Percentiles rank a stretch among this genome's conserved stretches.
These are phyloP conservation scores for Saccostrea cuccullata DNA, from an alignment of 1,140 invertebrate genomes.

Conservation along the genomic window DNA sequence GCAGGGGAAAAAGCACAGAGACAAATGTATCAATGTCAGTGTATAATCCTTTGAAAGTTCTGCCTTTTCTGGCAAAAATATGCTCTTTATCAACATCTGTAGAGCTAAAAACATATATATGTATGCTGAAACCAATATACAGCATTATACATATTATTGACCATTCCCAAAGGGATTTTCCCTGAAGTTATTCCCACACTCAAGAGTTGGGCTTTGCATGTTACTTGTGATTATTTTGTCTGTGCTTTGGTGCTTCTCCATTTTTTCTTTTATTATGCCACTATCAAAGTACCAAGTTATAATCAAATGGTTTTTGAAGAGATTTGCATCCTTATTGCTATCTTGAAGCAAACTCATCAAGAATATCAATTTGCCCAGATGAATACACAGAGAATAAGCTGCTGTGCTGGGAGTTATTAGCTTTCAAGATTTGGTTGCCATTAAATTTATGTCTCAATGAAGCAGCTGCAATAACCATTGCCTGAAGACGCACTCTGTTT, in stretches of 20 bases:
- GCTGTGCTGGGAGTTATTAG: slow-evolving; percentile 34
- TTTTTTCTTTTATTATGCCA: slow-evolving; percentile 29
- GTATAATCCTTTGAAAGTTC: neutral
- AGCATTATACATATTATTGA: slow-evolving; percentile 28
- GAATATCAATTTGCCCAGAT: slow-evolving; percentile 39
- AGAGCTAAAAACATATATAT: neutral
- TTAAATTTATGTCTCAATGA: slow-evolving; percentile 38
- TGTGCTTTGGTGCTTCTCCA: neutral
- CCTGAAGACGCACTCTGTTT: neutral
- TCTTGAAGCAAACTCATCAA: slow-evolving; percentile 31
- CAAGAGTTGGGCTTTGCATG: neutral
- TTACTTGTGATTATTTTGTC: slow-evolving; percentile 27
- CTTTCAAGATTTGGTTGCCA: slow-evolving; percentile 37
- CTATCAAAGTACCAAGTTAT: slow-evolving; percentile 40
- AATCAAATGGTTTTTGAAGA: slow-evolving; percentile 41
- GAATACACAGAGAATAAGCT: slow-evolving; percentile 29
- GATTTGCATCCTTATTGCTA: slow-evolving; percentile 39
- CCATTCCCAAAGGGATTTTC: slow-evolving; percentile 29
- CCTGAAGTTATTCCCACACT: neutral
- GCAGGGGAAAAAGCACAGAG: too few species aligned
- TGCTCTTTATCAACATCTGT: neutral
- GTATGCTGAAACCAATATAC: neutral
- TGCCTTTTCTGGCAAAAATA: neutral
- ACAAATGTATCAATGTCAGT: neutral
- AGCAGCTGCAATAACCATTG: slow-evolving; percentile 25